Evolutionary conservation across 2,888 invertebrate species (phyloP), one percentile per base, ranked within the genome.

Genomic region (Isoperla grammatica): DNA sequence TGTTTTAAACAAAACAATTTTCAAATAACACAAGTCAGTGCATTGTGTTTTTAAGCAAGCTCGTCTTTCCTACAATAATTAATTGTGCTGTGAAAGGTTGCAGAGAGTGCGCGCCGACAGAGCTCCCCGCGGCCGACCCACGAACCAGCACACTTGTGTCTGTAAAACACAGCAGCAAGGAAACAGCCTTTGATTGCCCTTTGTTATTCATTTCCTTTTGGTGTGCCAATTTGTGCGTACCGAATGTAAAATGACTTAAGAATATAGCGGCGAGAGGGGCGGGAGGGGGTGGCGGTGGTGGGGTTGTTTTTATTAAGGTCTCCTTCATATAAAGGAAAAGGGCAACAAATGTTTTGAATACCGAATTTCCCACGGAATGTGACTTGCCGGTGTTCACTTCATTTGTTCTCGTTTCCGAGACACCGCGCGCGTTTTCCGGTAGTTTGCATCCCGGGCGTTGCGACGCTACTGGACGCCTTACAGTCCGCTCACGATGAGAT

Each of bases 351-450:
- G 59, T 61, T 61, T 59, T 59, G 61, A 61, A 61, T 61, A 59
- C 61, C 58, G 59, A 59, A 61, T 61, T 59, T 61, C 53, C 59
- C 40, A 54, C 59, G 61, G 59, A 61, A 59, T 59, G 61, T 61
- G 59, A 59, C 58, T 61, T 56, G 55, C 61, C 59, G 61, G 61
- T 61, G 59, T 45, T 49, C 61, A 61, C 56, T 61, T 61, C 61
- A 61, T 61, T 61, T 61, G 59, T 61, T 58, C 61, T 35, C 23
- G 59, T 59, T 61, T 61, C 61, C 61, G 56, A 55, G 56, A 56
- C 59, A 56, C 56, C 49, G 61, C 54, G 56, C 61, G 42, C 56
- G 59, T 61, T 61, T 61, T 61, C 61, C 59, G 61, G 61, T 58
- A 59, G 61, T 59, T 46, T 56, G 61, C 19, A 4, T 29, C 29